phyloP scores from a whole-genome alignment of 2,888 invertebrate species.

The Petrophora chlorosata region DNA sequence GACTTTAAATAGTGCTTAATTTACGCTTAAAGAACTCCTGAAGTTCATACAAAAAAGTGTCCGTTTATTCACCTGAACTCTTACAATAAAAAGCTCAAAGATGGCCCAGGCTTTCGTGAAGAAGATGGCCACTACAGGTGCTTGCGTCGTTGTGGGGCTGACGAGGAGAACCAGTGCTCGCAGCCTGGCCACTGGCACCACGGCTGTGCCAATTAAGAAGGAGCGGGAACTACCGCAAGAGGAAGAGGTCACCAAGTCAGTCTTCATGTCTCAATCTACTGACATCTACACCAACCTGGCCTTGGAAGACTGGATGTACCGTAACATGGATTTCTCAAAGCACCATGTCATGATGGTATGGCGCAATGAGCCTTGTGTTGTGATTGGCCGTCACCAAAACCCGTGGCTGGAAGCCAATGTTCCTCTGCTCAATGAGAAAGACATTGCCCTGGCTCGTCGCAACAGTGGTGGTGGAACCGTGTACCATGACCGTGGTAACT shows the following conservation, averaged over 20 bases:
- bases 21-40: conserved; percentile 62
- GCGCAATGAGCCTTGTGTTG: conserved; percentile 97
- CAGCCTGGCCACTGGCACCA: conserved; percentile 56
- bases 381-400: conserved; percentile 98
- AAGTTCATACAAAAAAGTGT: conserved; percentile 81
- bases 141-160: conserved; percentile 67
- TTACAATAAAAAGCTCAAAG: conserved; percentile 45
- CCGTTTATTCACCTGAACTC: conserved; percentile 51
- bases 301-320: conserved; percentile 97
- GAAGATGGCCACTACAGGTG: conserved; percentile 67
- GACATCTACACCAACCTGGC: conserved; percentile 97
- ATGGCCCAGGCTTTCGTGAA: conserved; percentile 80
- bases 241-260: conserved; percentile 89
- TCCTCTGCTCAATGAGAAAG: conserved; percentile 84
- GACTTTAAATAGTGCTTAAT: conserved; percentile 47
- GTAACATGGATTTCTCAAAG: conserved; percentile 91
- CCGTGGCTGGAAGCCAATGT: conserved; percentile 97
- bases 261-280: conserved; percentile 95
- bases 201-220: conserved; percentile 53
- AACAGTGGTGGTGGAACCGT: conserved; percentile 98
- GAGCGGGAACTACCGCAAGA: conserved; percentile 61
- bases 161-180: conserved; percentile 67
- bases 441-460: conserved; percentile 91
- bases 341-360: conserved; percentile 95
- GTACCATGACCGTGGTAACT: conserved; percentile 97